Evolutionary conservation across 1,140 invertebrate genomes (phyloP).

Genomic region (Apis laboriosa): DNA sequence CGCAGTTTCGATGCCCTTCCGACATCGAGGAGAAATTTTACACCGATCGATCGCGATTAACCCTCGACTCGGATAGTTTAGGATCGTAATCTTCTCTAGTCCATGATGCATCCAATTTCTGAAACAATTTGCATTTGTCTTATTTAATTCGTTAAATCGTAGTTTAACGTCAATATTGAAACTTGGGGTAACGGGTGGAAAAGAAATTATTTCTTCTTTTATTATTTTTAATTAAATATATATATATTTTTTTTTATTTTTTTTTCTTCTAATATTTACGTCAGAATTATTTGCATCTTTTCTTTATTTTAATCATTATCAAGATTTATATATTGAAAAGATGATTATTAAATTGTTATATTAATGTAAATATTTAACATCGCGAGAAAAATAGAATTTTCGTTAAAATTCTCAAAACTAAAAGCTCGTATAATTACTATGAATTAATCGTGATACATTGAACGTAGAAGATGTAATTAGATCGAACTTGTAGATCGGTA

Average conservation of each 20-base stretch:
- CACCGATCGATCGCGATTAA: slow-evolving; percentile 63
- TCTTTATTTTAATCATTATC: not conserved
- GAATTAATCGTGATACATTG: slow-evolving; percentile 69
- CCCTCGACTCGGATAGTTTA: slow-evolving; percentile 19
- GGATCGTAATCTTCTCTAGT: slow-evolving; percentile 10
- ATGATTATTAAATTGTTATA: not conserved
- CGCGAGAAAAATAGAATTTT: slow-evolving; percentile 11
- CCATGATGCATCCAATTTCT: not conserved
- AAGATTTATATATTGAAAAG: not conserved
- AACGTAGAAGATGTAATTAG: slow-evolving; percentile 38
- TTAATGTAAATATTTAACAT: slow-evolving; percentile 17
- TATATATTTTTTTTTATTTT: not conserved
- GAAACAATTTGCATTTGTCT: not conserved
- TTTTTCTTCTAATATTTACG: not conserved
- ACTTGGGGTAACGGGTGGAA: too few relatives aligned
- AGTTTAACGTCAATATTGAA: too few relatives aligned
- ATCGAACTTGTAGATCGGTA: slow-evolving; percentile 45
- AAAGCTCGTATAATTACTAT: slow-evolving; percentile 64
- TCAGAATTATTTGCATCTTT: not conserved
- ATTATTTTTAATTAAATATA: not conserved
- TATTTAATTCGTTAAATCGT: not conserved
- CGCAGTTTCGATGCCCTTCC: slow-evolving; percentile 68
- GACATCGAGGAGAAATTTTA: slow-evolving; percentile 63
- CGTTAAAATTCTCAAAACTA: slow-evolving; percentile 33
- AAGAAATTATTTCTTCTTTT: not conserved